Evolutionary conservation across 2,888 invertebrate genomes (phyloP).

Genomic region (Marronus borbonicus): DNA sequence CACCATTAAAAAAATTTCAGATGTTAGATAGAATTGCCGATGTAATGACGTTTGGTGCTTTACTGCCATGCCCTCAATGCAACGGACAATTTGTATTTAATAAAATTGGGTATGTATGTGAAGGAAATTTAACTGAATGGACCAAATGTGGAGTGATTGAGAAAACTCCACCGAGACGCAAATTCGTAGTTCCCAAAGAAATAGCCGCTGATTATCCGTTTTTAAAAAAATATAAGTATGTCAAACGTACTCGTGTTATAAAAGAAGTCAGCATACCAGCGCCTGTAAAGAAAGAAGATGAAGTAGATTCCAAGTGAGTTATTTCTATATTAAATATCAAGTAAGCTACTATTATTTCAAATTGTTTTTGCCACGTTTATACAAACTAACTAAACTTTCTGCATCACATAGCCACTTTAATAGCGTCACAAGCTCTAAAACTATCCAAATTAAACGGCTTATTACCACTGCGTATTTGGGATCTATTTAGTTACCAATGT

Average conservation of each 20-base stretch:
- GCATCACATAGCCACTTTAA: no score
- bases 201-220: slow-evolving; percentile 74
- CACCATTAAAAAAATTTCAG: slow-evolving; percentile 68
- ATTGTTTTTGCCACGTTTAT: no score
- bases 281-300: slow-evolving; percentile 62
- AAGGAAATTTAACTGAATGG: slow-evolving; percentile 87
- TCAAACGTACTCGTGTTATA: slow-evolving; percentile 74
- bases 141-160: slow-evolving; percentile 85
- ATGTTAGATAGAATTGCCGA: slow-evolving; percentile 86
- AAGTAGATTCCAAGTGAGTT: slow-evolving; percentile 64
- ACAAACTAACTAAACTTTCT: no score
- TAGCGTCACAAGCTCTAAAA: no score
- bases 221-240: slow-evolving; percentile 77
- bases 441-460: no score
- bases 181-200: slow-evolving; percentile 80
- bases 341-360: no score
- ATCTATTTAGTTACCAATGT: no score
- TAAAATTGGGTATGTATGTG: slow-evolving; percentile 87
- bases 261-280: slow-evolving; percentile 72
- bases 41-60: slow-evolving; percentile 89
- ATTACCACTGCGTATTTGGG: no score
- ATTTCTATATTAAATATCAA: no score
- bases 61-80: slow-evolving; percentile 86
- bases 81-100: slow-evolving; percentile 80
- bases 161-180: slow-evolving; percentile 80